Conservation (phyloP, 2,888 invertebrate genomes). For the Troilus luridus region DNA sequence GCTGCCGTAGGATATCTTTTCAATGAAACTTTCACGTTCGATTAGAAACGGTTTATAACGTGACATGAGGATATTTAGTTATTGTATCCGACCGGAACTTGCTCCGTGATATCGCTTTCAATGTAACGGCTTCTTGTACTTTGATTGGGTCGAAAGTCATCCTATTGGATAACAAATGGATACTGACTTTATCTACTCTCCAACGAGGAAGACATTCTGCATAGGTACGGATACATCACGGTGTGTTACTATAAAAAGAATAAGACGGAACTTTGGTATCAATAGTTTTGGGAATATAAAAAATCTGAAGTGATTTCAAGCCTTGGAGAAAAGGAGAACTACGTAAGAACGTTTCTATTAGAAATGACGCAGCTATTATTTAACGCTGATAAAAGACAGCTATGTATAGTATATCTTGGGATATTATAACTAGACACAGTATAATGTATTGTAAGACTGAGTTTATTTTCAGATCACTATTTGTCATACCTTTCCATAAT, state of each 20-base stretch:
- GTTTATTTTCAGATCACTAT: too few species aligned
- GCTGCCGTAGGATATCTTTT: neutral
- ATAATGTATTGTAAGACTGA: too few species aligned
- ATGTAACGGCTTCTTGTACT: neutral
- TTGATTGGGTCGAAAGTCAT: neutral
- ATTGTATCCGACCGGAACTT: slow-evolving; percentile 17
- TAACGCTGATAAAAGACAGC: too few species aligned
- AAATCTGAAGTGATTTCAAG: too few species aligned
- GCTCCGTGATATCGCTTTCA: neutral
- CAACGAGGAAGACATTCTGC: neutral
- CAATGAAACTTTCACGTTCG: slow-evolving; percentile 34
- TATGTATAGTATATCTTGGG: too few species aligned
- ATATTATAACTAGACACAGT: too few species aligned
- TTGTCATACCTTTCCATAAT: too few species aligned
- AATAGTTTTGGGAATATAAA: too few species aligned
- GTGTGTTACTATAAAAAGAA: neutral
- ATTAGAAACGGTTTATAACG: neutral
- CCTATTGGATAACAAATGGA: neutral
- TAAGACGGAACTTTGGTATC: too few species aligned
- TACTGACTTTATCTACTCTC: neutral
- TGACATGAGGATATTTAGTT: neutral
- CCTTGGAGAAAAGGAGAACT: too few species aligned
- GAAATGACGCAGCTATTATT: too few species aligned
- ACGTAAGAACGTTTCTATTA: too few species aligned
- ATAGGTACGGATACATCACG: neutral